A percentile compares a stretch with the other conserved stretches of the same genome.
phyloP scores from a whole-genome alignment of 2,888 invertebrate genomes.

The Priocnemis perturbator region DNA sequence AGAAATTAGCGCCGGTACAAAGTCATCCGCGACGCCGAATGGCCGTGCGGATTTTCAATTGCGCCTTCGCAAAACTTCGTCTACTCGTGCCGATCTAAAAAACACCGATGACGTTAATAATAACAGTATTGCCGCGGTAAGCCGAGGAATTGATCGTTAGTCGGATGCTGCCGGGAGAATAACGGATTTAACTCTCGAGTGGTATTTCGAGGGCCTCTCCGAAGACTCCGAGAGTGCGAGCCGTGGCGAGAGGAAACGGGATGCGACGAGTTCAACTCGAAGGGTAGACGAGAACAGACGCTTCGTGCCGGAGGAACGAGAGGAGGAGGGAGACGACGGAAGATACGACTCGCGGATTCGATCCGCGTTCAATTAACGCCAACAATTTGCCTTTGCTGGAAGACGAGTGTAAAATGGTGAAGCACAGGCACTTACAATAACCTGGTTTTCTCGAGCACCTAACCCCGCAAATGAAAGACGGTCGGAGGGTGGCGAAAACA shows the following conservation, averaged over 20 bases:
- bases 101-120: constrained; percentile 10
- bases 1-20: no score
- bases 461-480: background rate
- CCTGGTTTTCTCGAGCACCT: constrained; percentile 65
- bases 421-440: constrained; percentile 68
- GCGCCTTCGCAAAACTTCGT: no score
- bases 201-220: constrained; percentile 39
- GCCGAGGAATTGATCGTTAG: constrained; percentile 34
- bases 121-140: constrained; percentile 35
- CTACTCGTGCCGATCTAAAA: no score
- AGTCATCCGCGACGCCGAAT: no score
- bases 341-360: constrained; percentile 31
- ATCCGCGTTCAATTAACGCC: constrained; percentile 65
- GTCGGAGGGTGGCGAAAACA: background rate
- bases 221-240: background rate
- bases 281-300: background rate
- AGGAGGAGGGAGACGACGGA: constrained; percentile 19
- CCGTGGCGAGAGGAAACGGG: background rate
- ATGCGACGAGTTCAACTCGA: background rate
- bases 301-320: constrained; percentile 11
- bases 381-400: constrained; percentile 68
- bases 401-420: constrained; percentile 62
- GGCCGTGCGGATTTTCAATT: no score
- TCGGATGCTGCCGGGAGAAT: constrained; percentile 28
- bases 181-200: constrained; percentile 33